These are phyloP conservation scores for Auanema sp. DNA, from an alignment of 2,888 invertebrate species.

Conservation along the genomic window DNA sequence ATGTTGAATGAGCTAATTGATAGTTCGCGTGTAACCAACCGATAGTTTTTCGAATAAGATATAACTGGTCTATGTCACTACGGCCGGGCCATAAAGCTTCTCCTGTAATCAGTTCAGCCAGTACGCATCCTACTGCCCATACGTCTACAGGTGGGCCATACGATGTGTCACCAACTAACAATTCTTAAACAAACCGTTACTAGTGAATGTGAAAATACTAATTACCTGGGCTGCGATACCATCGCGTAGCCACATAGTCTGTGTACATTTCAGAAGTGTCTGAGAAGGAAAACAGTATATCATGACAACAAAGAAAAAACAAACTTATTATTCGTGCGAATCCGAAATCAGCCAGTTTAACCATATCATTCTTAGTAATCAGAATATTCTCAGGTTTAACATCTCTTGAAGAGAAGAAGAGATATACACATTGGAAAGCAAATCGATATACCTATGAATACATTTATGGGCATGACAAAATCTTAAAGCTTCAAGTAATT, in stretches of 20 bases:
- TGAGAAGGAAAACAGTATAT: conserved; percentile 13
- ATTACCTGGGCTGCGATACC: conserved; percentile 77
- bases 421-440: neutral
- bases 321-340: conserved; percentile 87
- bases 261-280: conserved; percentile 96
- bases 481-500: conserved; percentile 88
- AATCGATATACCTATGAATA: conserved; percentile 45
- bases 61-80: conserved; percentile 96
- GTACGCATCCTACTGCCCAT: conserved; percentile 85
- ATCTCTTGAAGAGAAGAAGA: conserved; percentile 71
- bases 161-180: conserved; percentile 89
- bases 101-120: conserved; percentile 68
- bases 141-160: conserved; percentile 81
- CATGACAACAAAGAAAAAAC: conserved; percentile 33
- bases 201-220: neutral
- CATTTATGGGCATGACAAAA: conserved; percentile 92
- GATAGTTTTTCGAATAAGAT: conserved; percentile 88
- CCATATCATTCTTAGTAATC: conserved; percentile 85
- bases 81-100: conserved; percentile 97
- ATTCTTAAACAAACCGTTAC: conserved; percentile 69
- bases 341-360: conserved; percentile 97
- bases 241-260: conserved; percentile 97
- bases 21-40: conserved; percentile 66
- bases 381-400: conserved; percentile 98
- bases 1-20: neutral